Evolutionary conservation across 2,888 invertebrate species (phyloP).

Genomic region (Lordiphosa fenestrarum): DNA sequence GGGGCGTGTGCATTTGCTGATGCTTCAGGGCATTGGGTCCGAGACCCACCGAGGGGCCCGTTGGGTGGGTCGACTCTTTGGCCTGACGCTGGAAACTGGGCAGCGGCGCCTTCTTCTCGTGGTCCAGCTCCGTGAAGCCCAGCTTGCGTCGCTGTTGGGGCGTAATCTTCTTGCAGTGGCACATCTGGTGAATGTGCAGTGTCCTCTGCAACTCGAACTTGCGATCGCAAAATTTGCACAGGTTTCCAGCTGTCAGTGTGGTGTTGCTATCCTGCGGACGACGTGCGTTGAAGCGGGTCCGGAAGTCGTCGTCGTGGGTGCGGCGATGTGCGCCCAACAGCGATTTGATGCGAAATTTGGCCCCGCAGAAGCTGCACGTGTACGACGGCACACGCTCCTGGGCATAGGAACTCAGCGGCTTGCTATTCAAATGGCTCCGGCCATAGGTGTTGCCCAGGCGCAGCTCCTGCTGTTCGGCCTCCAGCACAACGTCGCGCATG

Average conservation of each 20-base stretch:
- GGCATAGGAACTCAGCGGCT: background rate
- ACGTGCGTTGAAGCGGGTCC: slow-evolving; percentile 35
- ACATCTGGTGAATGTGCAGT: slow-evolving; percentile 58
- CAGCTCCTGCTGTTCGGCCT: slow-evolving; percentile 3
- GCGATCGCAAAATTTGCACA: slow-evolving; percentile 59
- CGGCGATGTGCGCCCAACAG: slow-evolving; percentile 52
- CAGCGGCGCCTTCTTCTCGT: slow-evolving; percentile 62
- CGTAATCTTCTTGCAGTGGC: slow-evolving; percentile 57
- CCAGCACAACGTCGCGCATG: background rate
- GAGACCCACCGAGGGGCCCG: too few species aligned
- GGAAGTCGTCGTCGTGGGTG: slow-evolving; percentile 55
- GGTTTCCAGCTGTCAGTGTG: slow-evolving; percentile 14
- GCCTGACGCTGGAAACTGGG: slow-evolving; percentile 41
- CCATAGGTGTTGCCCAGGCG: slow-evolving; percentile 2
- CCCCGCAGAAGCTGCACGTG: slow-evolving; percentile 49
- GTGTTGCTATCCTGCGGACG: slow-evolving; percentile 14
- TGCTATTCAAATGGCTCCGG: background rate
- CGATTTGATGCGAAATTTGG: slow-evolving; percentile 55
- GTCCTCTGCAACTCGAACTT: slow-evolving; percentile 56
- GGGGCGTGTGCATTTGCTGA: too few species aligned
- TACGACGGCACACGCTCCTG: slow-evolving; percentile 24
- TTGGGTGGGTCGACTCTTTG: too few species aligned
- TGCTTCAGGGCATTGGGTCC: too few species aligned
- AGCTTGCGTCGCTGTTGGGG: slow-evolving; percentile 60
- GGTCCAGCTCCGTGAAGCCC: slow-evolving; percentile 54